These are phyloP conservation scores for Deilephila porcellus DNA, from an alignment of 2,888 invertebrate species.

Conservation along the genomic window DNA sequence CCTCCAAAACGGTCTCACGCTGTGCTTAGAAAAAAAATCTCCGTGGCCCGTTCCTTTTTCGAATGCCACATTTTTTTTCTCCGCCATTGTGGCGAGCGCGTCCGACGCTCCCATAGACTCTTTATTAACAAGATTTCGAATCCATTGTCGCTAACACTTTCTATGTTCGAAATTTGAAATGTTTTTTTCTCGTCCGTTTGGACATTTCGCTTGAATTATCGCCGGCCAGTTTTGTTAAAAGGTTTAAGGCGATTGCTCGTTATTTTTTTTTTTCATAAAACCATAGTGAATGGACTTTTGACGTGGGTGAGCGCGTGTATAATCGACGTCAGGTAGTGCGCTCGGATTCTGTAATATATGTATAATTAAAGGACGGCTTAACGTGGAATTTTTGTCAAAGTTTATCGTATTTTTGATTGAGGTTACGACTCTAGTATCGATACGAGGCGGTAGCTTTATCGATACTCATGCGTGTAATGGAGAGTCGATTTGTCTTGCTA, in stretches of 20 bases:
- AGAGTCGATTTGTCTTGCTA: constrained; percentile 76
- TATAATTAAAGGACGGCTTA: constrained; percentile 84
- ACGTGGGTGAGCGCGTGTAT: constrained; percentile 84
- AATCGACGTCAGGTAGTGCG: constrained; percentile 83
- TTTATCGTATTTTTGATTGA: constrained; percentile 83
- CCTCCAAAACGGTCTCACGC: constrained; percentile 82
- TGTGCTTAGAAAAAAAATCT: constrained; percentile 71
- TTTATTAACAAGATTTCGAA: constrained; percentile 84
- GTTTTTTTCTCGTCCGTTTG: constrained; percentile 74
- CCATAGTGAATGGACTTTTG: constrained; percentile 75
- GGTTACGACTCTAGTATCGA: constrained; percentile 71
- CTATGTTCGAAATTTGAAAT: constrained; percentile 75
- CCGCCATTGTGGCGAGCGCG: constrained; percentile 59
- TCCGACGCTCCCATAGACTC: constrained; percentile 67
- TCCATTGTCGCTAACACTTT: constrained; percentile 84
- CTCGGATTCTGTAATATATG: constrained; percentile 80
- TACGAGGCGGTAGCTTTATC: constrained; percentile 80
- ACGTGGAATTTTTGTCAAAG: constrained; percentile 84
- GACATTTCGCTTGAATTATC: constrained; percentile 85
- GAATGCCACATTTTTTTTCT: constrained; percentile 64
- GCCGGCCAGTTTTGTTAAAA: constrained; percentile 82
- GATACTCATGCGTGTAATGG: constrained; percentile 49
- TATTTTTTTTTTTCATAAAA: constrained; percentile 70
- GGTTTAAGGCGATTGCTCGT: constrained; percentile 73
- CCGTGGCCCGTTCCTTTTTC: constrained; percentile 67